Evolutionary conservation across 2,888 invertebrate genomes (phyloP).

Genomic region (Eupithecia subfuscata): DNA sequence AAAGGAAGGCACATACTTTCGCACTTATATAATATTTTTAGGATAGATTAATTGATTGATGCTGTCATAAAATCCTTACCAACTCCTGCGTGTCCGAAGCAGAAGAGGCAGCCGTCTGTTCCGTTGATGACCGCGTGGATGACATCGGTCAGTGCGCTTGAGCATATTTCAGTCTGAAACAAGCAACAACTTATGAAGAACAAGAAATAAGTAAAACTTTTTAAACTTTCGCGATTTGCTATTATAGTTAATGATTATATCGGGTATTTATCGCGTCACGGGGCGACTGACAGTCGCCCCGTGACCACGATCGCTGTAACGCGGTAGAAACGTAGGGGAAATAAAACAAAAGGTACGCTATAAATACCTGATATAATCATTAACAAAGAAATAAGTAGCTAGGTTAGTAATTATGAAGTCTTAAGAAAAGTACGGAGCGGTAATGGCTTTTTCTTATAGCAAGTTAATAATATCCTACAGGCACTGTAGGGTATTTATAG

Average conservation of each 20-base stretch:
- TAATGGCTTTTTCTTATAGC: neutral
- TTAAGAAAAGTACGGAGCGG: neutral
- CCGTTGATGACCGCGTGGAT: conserved; percentile 98
- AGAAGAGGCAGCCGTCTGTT: conserved; percentile 95
- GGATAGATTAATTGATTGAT: no score
- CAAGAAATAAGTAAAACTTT: no score
- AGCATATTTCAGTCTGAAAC: conserved; percentile 95
- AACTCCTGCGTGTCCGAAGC: conserved; percentile 94
- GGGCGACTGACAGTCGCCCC: no score
- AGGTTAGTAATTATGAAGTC: neutral
- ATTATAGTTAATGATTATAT: no score
- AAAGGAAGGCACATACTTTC: no score
- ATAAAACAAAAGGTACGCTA: no score
- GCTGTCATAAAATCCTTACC: conserved; percentile 81
- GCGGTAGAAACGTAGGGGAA: no score
- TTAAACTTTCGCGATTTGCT: no score
- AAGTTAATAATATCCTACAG: neutral
- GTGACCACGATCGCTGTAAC: no score
- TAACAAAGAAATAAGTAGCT: neutral
- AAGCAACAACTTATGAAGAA: conserved; percentile 43
- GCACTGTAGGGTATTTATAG: neutral
- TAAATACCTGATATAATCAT: no score
- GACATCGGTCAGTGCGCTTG: conserved; percentile 95
- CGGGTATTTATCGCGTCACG: no score
- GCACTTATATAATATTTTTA: no score